Conservation (phyloP, 2,888 invertebrate genomes). For the Plutella xylostella region DNA sequence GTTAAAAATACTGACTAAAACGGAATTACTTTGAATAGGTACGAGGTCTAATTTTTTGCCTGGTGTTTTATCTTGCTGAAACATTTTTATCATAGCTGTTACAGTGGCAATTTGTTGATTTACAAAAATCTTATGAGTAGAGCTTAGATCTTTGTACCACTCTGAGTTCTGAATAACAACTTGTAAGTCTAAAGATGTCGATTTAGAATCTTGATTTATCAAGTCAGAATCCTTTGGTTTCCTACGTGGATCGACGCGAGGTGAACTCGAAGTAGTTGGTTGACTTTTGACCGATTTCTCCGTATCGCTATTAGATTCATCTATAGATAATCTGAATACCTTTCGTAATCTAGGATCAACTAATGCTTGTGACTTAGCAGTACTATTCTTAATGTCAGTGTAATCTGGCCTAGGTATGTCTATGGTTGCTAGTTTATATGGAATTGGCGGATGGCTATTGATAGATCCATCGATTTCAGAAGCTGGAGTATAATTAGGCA, state of each 20-base stretch:
- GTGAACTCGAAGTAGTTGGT: constrained; percentile 41
- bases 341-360: constrained; percentile 82
- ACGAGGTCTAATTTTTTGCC: constrained; percentile 68
- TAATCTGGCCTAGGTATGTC: constrained; percentile 82
- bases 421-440: constrained; percentile 72
- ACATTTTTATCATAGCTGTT: constrained; percentile 71
- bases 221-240: constrained; percentile 52
- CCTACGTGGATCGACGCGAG: constrained; percentile 57
- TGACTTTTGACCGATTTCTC: constrained; percentile 48
- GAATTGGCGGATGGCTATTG: constrained; percentile 80
- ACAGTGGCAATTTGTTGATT: constrained; percentile 76
- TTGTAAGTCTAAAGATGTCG: constrained; percentile 66
- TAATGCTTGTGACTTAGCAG: constrained; percentile 77
- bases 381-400: constrained; percentile 77
- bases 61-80: constrained; percentile 67
- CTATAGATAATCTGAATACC: constrained; percentile 77
- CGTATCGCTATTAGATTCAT: constrained; percentile 73
- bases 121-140: constrained; percentile 77
- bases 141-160: constrained; percentile 78
- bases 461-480: constrained; percentile 89
- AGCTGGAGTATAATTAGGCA: constrained; percentile 85
- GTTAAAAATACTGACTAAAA: constrained; percentile 70
- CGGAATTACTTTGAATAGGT: constrained; percentile 58
- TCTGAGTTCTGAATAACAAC: constrained; percentile 74
- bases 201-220: constrained; percentile 35